Conservation (phyloP, 2,113 vertebrate species). For the Micromys minutus region DNA sequence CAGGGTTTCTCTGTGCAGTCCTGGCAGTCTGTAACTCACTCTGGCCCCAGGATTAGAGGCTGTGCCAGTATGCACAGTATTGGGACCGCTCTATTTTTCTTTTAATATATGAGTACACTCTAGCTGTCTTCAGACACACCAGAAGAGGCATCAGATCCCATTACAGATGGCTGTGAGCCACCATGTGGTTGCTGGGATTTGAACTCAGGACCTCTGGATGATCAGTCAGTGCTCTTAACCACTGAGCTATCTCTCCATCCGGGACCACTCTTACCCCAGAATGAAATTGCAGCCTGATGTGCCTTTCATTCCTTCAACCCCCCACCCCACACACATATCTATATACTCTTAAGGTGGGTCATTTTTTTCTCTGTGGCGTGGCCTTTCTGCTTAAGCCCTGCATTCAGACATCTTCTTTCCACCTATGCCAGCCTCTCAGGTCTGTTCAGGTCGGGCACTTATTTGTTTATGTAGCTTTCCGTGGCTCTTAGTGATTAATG, state of each 20-base stretch:
- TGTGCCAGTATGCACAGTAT: not conserved
- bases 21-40: not conserved
- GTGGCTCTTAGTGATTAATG: not conserved
- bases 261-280: not conserved
- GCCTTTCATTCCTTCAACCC: not conserved
- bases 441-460: not conserved
- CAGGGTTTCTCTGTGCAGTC: not conserved
- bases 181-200: too few species aligned
- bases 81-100: too few species aligned
- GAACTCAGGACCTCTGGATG: too few species aligned
- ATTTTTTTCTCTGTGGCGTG: not conserved
- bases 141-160: too few species aligned
- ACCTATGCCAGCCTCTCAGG: not conserved
- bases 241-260: too few species aligned
- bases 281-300: not conserved
- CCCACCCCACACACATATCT: not conserved
- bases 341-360: rapidly evolving
- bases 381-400: not conserved
- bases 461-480: not conserved
- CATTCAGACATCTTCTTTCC: not conserved
- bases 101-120: too few species aligned
- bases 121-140: too few species aligned
- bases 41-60: not conserved
- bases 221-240: too few species aligned
- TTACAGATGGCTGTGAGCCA: too few species aligned